Conservation (phyloP, 1,140 invertebrate genomes). For the Lasioglossum baleicum region DNA sequence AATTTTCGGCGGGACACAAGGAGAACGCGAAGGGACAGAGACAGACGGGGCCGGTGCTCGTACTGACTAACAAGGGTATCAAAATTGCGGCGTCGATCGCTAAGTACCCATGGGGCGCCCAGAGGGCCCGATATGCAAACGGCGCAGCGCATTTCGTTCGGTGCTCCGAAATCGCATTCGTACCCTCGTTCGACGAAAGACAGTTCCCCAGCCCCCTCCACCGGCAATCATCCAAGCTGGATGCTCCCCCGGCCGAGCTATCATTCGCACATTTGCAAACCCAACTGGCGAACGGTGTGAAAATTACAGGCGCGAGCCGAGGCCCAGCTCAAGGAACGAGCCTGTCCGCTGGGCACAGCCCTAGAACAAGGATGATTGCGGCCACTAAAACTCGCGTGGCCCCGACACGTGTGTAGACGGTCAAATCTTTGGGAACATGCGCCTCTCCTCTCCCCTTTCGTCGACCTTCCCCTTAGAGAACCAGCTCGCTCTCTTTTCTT, state of each 20-base stretch:
- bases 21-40: background rate
- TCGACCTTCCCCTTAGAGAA: too few species aligned
- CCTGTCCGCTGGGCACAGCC: conserved; percentile 56
- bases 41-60: too few species aligned
- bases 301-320: conserved; percentile 71
- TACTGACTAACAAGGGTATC: conserved; percentile 53
- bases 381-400: conserved; percentile 59
- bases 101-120: conserved; percentile 31
- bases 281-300: conserved; percentile 75
- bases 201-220: conserved; percentile 21
- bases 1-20: conserved; percentile 16
- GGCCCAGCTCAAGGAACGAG: conserved; percentile 30
- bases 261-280: conserved; percentile 76
- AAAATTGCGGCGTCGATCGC: conserved; percentile 50
- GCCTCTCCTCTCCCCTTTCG: too few species aligned
- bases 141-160: conserved; percentile 13
- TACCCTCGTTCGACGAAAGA: conserved; percentile 51
- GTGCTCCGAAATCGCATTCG: conserved; percentile 49
- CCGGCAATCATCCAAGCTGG: conserved; percentile 48
- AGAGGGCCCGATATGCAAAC: conserved; percentile 54
- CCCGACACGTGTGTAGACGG: conserved; percentile 2
- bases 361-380: conserved; percentile 69
- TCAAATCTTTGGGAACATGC: too few species aligned
- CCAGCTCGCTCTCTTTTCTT: too few species aligned
- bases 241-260: conserved; percentile 54